phyloP scores from a whole-genome alignment of 2,888 invertebrate genomes.

The Euzophera pinguis region DNA sequence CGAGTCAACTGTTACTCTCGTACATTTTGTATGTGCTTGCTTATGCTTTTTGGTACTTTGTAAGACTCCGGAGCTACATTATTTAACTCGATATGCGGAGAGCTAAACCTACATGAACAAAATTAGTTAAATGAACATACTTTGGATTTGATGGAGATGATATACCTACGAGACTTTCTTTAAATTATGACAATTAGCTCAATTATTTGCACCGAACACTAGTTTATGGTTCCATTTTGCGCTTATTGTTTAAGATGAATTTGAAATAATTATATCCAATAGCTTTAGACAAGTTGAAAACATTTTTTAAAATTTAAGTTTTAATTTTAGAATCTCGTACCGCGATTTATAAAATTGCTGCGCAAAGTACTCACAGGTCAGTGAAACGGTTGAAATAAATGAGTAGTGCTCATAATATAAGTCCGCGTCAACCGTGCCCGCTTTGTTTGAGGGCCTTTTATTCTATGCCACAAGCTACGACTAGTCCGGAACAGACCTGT shows the following conservation, averaged over 20 bases:
- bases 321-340: not conserved
- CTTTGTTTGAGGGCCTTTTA: slow-evolving; percentile 61
- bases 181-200: too few species aligned
- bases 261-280: too few species aligned
- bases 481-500: slow-evolving; percentile 56
- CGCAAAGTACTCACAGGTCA: slow-evolving; percentile 15
- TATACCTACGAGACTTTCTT: too few species aligned
- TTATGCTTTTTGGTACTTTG: slow-evolving; percentile 6
- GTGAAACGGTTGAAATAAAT: slow-evolving; percentile 35
- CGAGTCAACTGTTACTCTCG: not conserved
- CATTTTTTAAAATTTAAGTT: not conserved
- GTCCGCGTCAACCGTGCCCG: slow-evolving; percentile 45
- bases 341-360: not conserved
- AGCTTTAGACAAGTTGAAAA: too few species aligned
- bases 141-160: not conserved
- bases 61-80: not conserved
- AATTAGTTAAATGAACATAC: not conserved
- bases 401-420: slow-evolving; percentile 40
- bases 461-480: slow-evolving; percentile 40
- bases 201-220: too few species aligned
- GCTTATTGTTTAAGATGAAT: too few species aligned
- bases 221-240: too few species aligned
- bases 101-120: not conserved
- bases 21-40: slow-evolving; percentile 5
- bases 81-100: not conserved